A percentile compares a stretch with the other conserved stretches of the same genome.
These are phyloP conservation scores for Campopleginae sp. DNA, from an alignment of 2,888 invertebrate genomes.

Conservation along the genomic window DNA sequence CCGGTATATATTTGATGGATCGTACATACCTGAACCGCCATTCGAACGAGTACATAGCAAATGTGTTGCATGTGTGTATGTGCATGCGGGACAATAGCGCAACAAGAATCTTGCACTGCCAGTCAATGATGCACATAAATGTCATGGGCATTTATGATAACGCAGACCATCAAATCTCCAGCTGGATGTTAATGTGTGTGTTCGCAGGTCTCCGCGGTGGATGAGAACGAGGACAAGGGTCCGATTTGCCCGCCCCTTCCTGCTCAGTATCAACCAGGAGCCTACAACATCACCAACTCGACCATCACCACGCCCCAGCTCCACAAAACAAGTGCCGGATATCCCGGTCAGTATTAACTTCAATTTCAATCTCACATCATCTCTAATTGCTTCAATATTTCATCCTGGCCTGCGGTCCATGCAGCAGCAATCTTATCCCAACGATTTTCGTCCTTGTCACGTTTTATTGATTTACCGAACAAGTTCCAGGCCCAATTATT, in stretches of 20 bases:
- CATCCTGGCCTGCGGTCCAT: neutral
- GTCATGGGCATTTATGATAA: slow-evolving; percentile 81
- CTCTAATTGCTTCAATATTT: neutral
- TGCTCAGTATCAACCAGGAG: slow-evolving; percentile 80
- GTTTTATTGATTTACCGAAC: neutral
- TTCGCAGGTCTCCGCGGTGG: slow-evolving; percentile 81
- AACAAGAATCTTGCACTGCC: slow-evolving; percentile 54
- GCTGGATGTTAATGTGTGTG: slow-evolving; percentile 51
- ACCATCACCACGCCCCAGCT: slow-evolving; percentile 78
- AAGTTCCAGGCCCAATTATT: slow-evolving; percentile 14
- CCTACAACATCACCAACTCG: slow-evolving; percentile 77
- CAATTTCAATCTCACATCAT: slow-evolving; percentile 18
- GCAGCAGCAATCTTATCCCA: neutral
- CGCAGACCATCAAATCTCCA: slow-evolving; percentile 65
- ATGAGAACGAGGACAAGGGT: slow-evolving; percentile 82
- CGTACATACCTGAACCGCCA: neutral
- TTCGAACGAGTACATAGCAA: slow-evolving; percentile 15
- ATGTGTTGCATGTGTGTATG: slow-evolving; percentile 51
- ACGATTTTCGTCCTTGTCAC: neutral
- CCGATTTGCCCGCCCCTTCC: slow-evolving; percentile 83
- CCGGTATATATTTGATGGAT: neutral
- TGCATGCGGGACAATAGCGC: slow-evolving; percentile 50
- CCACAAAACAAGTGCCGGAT: slow-evolving; percentile 81
- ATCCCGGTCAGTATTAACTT: slow-evolving; percentile 77
- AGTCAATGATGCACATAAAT: slow-evolving; percentile 76